phyloP scores from a whole-genome alignment of 2,113 vertebrate genomes.

The Orycteropus afer region DNA sequence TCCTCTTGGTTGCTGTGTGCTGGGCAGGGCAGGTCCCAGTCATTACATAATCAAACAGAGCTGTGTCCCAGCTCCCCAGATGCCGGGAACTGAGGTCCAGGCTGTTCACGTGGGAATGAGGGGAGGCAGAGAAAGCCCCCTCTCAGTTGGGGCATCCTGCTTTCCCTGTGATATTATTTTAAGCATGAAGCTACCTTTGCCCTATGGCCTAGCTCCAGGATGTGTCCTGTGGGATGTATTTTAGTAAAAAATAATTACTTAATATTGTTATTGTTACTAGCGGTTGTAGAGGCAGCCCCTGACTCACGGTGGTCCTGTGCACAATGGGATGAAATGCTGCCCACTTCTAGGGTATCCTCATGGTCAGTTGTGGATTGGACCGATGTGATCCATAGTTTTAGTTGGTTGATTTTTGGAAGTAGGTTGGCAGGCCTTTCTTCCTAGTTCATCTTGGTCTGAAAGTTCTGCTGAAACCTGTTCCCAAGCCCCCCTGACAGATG shows the following conservation, averaged over 20 bases:
- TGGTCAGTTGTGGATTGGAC: not conserved
- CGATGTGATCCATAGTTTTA: not conserved
- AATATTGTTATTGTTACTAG: not conserved
- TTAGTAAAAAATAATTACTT: not conserved
- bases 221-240: not conserved
- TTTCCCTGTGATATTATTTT: not conserved
- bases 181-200: not conserved
- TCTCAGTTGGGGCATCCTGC: not conserved
- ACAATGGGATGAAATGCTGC: not conserved
- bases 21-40: not conserved
- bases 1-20: not conserved
- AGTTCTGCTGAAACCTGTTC: not conserved
- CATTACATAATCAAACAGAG: not conserved
- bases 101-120: not conserved
- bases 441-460: not conserved
- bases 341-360: not conserved
- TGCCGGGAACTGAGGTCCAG: not conserved
- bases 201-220: not conserved
- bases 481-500: too few relatives aligned
- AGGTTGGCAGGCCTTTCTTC: not conserved
- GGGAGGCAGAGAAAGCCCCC: not conserved
- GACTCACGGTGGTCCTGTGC: not conserved
- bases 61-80: not conserved
- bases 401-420: not conserved
- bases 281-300: not conserved